phyloP scores from a whole-genome alignment of 2,888 invertebrate species.

The Parochlus steinenii region DNA sequence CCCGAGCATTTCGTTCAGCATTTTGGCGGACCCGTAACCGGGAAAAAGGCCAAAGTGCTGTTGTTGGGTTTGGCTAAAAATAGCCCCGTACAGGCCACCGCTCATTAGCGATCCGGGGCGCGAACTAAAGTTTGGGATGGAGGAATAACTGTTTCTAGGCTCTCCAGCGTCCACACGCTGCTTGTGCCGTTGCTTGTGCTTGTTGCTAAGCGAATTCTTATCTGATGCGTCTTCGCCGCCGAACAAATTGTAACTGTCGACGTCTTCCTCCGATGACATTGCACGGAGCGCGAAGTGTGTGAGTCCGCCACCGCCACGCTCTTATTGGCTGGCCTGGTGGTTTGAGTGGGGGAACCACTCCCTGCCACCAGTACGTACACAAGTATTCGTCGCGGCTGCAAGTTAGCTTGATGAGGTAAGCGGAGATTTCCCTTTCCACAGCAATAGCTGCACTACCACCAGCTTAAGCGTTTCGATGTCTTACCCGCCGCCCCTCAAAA shows the following conservation, averaged over 20 bases:
- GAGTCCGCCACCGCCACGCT: too few relatives aligned
- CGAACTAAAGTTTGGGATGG: slow-evolving; percentile 58
- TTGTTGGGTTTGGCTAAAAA: slow-evolving; percentile 64
- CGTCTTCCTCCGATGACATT: slow-evolving; percentile 96
- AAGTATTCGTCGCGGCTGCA: too few relatives aligned
- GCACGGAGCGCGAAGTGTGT: slow-evolving; percentile 62
- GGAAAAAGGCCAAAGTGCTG: slow-evolving; percentile 68
- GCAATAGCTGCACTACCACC: too few relatives aligned
- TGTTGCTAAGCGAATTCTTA: slow-evolving; percentile 4
- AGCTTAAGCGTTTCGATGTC: too few relatives aligned
- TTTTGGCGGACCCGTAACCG: slow-evolving; percentile 73
- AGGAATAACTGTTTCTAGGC: slow-evolving; percentile 83
- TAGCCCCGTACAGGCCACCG: slow-evolving; percentile 74
- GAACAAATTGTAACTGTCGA: slow-evolving; percentile 85
- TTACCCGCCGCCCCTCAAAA: too few relatives aligned
- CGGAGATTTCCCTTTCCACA: too few relatives aligned
- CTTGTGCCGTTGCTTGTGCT: slow-evolving; percentile 34
- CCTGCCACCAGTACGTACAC: too few relatives aligned
- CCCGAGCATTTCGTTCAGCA: slow-evolving; percentile 79
- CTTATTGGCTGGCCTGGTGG: too few relatives aligned
- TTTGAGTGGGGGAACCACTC: slow-evolving; percentile 18
- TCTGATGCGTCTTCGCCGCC: slow-evolving; percentile 83
- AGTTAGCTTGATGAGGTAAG: too few relatives aligned
- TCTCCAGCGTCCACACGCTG: slow-evolving; percentile 94
- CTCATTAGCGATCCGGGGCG: slow-evolving; percentile 61